These are phyloP conservation scores for Toxonevra muliebris DNA, from an alignment of 2,888 invertebrate genomes.

Conservation along the genomic window DNA sequence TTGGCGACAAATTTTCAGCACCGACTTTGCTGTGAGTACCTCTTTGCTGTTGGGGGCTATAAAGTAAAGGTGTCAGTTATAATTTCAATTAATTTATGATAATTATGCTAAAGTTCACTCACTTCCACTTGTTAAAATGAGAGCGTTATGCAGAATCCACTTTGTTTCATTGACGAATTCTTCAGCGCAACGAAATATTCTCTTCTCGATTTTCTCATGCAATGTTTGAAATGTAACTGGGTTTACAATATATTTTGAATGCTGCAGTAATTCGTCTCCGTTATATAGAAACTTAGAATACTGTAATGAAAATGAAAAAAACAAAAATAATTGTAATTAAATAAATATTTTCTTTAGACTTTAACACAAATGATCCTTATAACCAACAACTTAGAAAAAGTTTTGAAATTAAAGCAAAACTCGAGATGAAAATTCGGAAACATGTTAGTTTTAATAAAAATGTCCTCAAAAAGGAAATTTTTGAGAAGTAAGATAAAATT, in stretches of 20 bases:
- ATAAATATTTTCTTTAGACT: too few relatives aligned
- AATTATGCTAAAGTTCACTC: slow-evolving; percentile 62
- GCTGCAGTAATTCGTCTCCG: slow-evolving; percentile 21
- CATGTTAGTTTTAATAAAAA: too few relatives aligned
- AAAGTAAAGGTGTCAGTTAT: slow-evolving; percentile 34
- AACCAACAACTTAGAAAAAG: too few relatives aligned
- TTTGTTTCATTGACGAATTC: slow-evolving; percentile 90
- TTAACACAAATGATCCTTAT: too few relatives aligned
- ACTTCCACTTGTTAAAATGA: slow-evolving; percentile 91
- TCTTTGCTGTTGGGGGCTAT: slow-evolving; percentile 78
- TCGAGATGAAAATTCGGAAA: too few relatives aligned
- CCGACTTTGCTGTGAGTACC: slow-evolving; percentile 78
- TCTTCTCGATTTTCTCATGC: slow-evolving; percentile 78
- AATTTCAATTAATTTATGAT: neutral
- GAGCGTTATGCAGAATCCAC: slow-evolving; percentile 94
- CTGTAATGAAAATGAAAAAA: slow-evolving; percentile 27
- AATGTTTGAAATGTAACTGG: slow-evolving; percentile 86
- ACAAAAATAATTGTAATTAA: neutral
- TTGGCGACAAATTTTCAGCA: slow-evolving; percentile 85
- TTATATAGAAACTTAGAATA: slow-evolving; percentile 38
- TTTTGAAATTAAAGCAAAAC: too few relatives aligned
- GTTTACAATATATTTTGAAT: slow-evolving; percentile 80
- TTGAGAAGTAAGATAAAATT: too few relatives aligned
- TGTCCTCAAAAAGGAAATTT: too few relatives aligned
- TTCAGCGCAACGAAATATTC: slow-evolving; percentile 85